phyloP scores from a whole-genome alignment of 2,113 vertebrate genomes.

The Sciurus niger region DNA sequence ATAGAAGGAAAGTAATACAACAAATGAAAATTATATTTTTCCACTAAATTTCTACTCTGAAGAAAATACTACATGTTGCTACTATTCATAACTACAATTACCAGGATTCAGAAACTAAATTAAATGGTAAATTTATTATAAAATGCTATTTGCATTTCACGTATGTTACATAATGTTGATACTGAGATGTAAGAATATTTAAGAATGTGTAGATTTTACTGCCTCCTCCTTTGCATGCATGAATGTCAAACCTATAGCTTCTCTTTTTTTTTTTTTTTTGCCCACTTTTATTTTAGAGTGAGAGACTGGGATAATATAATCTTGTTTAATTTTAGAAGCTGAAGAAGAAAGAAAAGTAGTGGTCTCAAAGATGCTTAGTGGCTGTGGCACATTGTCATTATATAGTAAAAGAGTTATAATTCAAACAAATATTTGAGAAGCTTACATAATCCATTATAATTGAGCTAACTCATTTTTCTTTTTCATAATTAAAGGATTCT shows the following conservation, averaged over 20 bases:
- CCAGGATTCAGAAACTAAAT: not conserved
- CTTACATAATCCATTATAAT: not conserved
- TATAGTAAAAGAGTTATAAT: constrained; percentile 23
- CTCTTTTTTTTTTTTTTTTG: not conserved
- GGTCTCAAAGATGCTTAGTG: not conserved
- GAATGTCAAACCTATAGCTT: not conserved
- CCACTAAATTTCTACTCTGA: constrained; percentile 3
- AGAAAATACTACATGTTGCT: not conserved
- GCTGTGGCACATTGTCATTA: not conserved
- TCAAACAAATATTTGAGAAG: constrained; percentile 37
- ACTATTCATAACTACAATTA: not conserved
- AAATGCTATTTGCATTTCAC: constrained; percentile 31
- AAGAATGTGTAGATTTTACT: not conserved
- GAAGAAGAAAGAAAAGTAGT: not conserved
- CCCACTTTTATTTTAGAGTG: not conserved
- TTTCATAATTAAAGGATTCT: not conserved
- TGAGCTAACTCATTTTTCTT: constrained; percentile 15
- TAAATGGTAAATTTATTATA: not conserved
- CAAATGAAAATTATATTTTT: not conserved
- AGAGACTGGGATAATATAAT: not conserved
- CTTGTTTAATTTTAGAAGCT: constrained; percentile 34
- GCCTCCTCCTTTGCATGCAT: not conserved
- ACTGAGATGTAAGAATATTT: not conserved
- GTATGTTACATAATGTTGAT: not conserved
- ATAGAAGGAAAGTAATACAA: not conserved